Percentiles rank a stretch among this genome's conserved stretches.
Conservation (phyloP, 2,113 vertebrate species). For the Odocoileus hemionus region DNA sequence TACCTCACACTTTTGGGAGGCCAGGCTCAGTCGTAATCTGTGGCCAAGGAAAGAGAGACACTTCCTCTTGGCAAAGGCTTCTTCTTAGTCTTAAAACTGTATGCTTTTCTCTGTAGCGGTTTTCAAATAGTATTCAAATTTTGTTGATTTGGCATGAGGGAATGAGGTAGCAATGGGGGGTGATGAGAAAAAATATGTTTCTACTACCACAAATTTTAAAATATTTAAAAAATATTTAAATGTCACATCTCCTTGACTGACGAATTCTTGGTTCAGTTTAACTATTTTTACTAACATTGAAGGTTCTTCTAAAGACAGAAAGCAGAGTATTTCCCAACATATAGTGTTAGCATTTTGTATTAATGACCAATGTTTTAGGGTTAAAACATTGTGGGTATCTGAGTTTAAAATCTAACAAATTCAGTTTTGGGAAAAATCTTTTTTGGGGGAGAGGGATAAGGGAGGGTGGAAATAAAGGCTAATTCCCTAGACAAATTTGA, state of each 20-base stretch:
- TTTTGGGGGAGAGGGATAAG: not conserved
- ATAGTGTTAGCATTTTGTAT: not conserved
- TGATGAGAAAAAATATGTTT: slow-evolving; percentile 30
- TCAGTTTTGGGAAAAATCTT: not conserved
- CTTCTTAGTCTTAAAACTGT: not conserved
- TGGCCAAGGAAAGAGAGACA: not conserved
- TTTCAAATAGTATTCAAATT: not conserved
- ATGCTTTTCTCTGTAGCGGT: not conserved
- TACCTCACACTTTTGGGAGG: not conserved
- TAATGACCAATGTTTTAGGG: not conserved
- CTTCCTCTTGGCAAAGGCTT: not conserved
- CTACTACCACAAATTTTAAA: slow-evolving; percentile 17
- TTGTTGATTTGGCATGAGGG: not conserved
- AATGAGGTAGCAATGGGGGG: not conserved
- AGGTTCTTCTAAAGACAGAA: slow-evolving; percentile 38
- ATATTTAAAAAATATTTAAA: slow-evolving; percentile 59
- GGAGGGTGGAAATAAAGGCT: not conserved
- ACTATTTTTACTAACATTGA: slow-evolving; percentile 43
- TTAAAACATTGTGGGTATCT: not conserved
- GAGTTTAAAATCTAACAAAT: not conserved
- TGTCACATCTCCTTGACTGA: slow-evolving; percentile 33
- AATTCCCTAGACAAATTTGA: slow-evolving; percentile 1
- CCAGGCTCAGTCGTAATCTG: not conserved
- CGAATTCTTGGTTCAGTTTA: slow-evolving; percentile 50
- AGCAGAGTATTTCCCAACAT: not conserved